phyloP scores from a whole-genome alignment of 2,797 vertebrate species.

The Rhadinocentrus ornatus region DNA sequence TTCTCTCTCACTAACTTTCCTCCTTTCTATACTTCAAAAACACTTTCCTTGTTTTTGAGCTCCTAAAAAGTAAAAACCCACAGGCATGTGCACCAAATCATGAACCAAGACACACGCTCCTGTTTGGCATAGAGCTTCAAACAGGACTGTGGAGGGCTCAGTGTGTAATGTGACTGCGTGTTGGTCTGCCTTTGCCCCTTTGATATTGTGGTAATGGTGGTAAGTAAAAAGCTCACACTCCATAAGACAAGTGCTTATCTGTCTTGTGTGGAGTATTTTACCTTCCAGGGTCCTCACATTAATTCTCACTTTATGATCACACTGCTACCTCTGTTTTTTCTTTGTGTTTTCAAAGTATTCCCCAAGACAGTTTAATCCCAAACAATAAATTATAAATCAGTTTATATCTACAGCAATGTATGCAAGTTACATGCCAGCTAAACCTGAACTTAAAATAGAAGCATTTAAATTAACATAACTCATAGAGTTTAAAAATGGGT shows the following conservation, averaged over 20 bases:
- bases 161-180: neutral
- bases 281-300: neutral
- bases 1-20: constrained; percentile 5
- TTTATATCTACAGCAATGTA: neutral
- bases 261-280: neutral
- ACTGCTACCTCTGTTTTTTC: neutral
- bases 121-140: constrained; percentile 17
- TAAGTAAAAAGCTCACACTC: neutral
- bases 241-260: neutral
- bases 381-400: constrained; percentile 11
- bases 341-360: neutral
- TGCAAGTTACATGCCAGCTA: neutral
- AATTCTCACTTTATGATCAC: neutral
- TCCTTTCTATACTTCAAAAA: constrained; percentile 21
- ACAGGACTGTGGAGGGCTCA: neutral
- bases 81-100: constrained; percentile 47
- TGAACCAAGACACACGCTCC: constrained; percentile 18
- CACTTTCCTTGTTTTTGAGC: constrained; percentile 14
- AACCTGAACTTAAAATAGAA: constrained; percentile 3
- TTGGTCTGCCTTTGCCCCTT: neutral
- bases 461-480: constrained; percentile 2
- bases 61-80: constrained; percentile 35
- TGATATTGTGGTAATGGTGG: neutral
- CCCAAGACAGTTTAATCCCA: neutral
- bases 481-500: constrained; percentile 9